Evolutionary conservation across 2,888 invertebrate species (phyloP).

Genomic region (Cataglyphis livida): DNA sequence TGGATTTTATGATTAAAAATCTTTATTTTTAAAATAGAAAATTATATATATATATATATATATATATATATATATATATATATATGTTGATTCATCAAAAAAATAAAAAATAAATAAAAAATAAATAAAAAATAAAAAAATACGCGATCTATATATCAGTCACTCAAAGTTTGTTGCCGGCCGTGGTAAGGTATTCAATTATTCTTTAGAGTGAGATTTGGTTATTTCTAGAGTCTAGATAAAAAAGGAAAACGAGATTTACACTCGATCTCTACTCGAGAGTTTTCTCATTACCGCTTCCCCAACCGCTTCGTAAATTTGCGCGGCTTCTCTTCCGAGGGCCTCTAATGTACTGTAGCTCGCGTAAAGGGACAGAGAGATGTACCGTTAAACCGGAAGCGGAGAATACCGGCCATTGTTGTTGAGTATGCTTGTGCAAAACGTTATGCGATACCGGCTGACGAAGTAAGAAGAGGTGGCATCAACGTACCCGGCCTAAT

Average conservation of each 20-base stretch:
- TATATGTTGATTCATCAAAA: background rate
- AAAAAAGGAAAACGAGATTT: slow-evolving; percentile 65
- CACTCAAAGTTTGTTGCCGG: slow-evolving; percentile 17
- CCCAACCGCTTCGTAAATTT: slow-evolving; percentile 45
- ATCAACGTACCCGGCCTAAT: slow-evolving; percentile 68
- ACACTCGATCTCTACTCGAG: slow-evolving; percentile 67
- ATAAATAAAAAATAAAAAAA: background rate
- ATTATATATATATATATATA: background rate
- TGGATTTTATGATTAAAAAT: slow-evolving; percentile 4
- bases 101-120: background rate
- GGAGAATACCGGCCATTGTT: slow-evolving; percentile 71
- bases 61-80: background rate
- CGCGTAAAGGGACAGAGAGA: slow-evolving; percentile 32
- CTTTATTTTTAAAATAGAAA: too few species aligned
- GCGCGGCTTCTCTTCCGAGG: slow-evolving; percentile 31
- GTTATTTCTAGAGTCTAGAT: slow-evolving; percentile 17
- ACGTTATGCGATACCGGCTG: slow-evolving; percentile 67
- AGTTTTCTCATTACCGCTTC: slow-evolving; percentile 73
- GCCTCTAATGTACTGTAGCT: slow-evolving; percentile 60
- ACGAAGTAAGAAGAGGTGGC: slow-evolving; percentile 68
- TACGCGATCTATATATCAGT: background rate
- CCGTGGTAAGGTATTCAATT: slow-evolving; percentile 4
- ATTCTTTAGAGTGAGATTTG: slow-evolving; percentile 28
- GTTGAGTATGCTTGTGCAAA: slow-evolving; percentile 57
- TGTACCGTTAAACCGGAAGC: slow-evolving; percentile 53